Percentiles rank a stretch among this genome's conserved stretches.
Conservation (phyloP, 2,113 vertebrate genomes). For the Motacilla tschutschensis region DNA sequence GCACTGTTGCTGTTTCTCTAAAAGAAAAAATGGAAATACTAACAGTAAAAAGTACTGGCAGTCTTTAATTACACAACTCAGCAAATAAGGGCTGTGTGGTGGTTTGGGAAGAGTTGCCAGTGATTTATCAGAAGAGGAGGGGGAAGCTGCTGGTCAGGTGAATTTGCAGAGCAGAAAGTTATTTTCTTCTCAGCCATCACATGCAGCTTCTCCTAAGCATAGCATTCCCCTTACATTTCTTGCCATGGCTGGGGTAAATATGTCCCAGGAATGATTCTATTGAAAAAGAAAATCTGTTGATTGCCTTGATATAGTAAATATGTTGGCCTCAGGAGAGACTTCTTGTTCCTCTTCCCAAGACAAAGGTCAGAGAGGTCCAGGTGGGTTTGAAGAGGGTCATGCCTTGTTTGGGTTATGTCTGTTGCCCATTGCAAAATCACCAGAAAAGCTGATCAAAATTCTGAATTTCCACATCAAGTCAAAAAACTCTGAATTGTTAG, state of each 20-base stretch:
- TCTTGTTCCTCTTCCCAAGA: not conserved
- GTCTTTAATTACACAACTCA: not conserved
- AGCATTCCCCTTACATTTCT: not conserved
- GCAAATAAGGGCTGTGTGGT: not conserved
- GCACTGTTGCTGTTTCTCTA: not conserved
- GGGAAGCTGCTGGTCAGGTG: not conserved
- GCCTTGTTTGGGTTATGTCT: not conserved
- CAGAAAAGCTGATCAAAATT: not conserved
- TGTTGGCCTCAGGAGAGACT: not conserved
- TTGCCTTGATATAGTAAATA: not conserved
- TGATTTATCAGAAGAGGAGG: not conserved
- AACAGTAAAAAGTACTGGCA: not conserved
- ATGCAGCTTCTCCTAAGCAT: not conserved
- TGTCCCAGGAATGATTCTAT: not conserved
- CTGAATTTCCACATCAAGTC: not conserved
- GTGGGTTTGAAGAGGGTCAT: not conserved
- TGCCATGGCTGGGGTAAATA: not conserved
- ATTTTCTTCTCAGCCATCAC: not conserved
- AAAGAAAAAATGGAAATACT: not conserved
- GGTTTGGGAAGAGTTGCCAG: not conserved
- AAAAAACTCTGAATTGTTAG: not conserved
- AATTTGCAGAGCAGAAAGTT: not conserved
- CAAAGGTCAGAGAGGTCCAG: not conserved
- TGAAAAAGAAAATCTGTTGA: not conserved
- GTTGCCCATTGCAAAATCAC: not conserved